Percentiles rank a stretch among this genome's conserved stretches.
phyloP scores from a whole-genome alignment of 2,888 invertebrate species.

The Rosalia funebris region DNA sequence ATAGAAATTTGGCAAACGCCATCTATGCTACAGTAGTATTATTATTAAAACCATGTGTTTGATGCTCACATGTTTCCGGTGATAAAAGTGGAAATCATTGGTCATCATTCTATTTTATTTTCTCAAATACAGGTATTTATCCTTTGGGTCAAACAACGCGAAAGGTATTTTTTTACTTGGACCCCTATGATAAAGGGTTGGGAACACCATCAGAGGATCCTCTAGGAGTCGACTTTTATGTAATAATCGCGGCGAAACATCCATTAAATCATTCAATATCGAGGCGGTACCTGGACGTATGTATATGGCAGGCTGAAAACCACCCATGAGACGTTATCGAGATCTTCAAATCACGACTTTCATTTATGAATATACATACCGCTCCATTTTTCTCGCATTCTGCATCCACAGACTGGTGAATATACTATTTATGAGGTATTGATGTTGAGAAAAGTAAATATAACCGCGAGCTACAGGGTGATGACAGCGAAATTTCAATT shows the following conservation, averaged over 20 bases:
- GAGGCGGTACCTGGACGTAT: conserved; percentile 27
- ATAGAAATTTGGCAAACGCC: no score
- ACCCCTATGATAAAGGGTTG: neutral
- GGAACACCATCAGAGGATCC: neutral
- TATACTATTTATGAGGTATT: conserved; percentile 34
- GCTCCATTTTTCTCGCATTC: conserved; percentile 36
- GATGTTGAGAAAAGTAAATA: conserved; percentile 11
- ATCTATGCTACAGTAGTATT: no score
- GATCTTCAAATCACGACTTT: conserved; percentile 40
- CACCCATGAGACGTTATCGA: conserved; percentile 39
- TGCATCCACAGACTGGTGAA: conserved; percentile 28
- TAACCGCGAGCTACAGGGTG: neutral
- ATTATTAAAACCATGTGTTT: no score
- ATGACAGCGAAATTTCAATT: no score
- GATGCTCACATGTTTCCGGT: no score
- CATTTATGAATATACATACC: conserved; percentile 42
- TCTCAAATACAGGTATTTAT: no score
- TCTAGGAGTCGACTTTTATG: neutral
- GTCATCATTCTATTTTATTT: no score
- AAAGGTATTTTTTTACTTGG: neutral
- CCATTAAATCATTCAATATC: conserved; percentile 32
- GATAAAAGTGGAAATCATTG: no score
- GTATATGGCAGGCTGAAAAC: conserved; percentile 26
- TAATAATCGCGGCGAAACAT: conserved; percentile 27
- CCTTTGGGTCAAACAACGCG: no score